Base-by-base conservation (phyloP, 2,797 vertebrate species). In the Synaphobranchus kaupii region DNA sequence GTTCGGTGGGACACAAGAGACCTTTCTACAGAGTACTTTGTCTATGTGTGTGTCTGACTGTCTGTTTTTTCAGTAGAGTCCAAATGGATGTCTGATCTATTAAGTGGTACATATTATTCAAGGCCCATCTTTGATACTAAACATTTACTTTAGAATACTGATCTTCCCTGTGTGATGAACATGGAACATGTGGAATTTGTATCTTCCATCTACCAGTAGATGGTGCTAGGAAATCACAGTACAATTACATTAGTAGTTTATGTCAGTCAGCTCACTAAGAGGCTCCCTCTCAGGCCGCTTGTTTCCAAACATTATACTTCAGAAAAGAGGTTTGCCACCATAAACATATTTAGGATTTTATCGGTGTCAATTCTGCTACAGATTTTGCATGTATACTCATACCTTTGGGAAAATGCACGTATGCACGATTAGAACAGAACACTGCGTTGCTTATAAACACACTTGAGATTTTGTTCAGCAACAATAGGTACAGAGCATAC, bases 181-280 rank as follows among this genome's bases (percentile, higher is more conserved):
- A 15, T 34, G 28, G 68, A 31, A n/a, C 28, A 71, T 71, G 68
- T 71, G 12, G 13, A 71, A 71, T 76, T 10, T 73, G 31, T 73
- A 34, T 34, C 34, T 76, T 76, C 12, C 39, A 44, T 52, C 54
- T 22, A 0, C 91, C 95, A 95, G 73, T 76, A 76, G 73, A 76
- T 34, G 73, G 73, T 20, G 73, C 73, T 15, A 76, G 73, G 44
- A n/a, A 34, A 76, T 22, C 39, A 44, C 73, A 39, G 15, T 44
- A 6, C 17, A 76, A 76, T 20, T 39, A 22, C 15, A 76, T 44
- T 0, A 76, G 73, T 34, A 39, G 17, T 22, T 22, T 39, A 13
- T 44, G 25, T 44, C 73, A 5, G 73, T 44, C 34, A 44, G 73
- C 17, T 39, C 31, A 44, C 58, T 15, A 1, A 1, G 15, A 56